These are phyloP conservation scores for Tetropium fuscum DNA, from an alignment of 2,888 invertebrate genomes.

Conservation along the genomic window DNA sequence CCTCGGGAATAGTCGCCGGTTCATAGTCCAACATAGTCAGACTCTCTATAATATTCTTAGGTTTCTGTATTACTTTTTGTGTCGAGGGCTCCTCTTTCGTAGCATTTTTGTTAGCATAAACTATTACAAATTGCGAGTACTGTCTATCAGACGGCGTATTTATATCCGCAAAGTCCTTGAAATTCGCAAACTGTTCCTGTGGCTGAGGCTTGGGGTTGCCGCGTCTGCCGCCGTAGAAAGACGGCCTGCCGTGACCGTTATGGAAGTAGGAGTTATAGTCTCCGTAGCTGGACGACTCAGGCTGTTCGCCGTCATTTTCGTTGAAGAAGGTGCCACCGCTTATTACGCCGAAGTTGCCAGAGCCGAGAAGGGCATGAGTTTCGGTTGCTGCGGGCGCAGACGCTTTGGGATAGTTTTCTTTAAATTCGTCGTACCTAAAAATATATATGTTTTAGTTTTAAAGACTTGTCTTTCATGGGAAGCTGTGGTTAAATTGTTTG, in stretches of 20 bases:
- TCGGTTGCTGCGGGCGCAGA: slow-evolving; percentile 17
- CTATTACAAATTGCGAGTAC: slow-evolving; percentile 86
- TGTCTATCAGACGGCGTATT: slow-evolving; percentile 85
- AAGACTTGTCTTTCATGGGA: too few species aligned
- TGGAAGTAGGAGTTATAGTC: slow-evolving; percentile 71
- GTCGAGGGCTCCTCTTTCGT: slow-evolving; percentile 67
- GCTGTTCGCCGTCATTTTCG: slow-evolving; percentile 74
- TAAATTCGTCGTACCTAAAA: slow-evolving; percentile 63
- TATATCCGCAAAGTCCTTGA: slow-evolving; percentile 91
- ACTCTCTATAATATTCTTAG: slow-evolving; percentile 86
- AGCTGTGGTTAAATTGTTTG: not conserved
- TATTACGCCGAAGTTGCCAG: slow-evolving; percentile 89
- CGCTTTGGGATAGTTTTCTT: slow-evolving; percentile 42
- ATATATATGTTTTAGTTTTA: too few species aligned
- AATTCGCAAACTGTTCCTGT: slow-evolving; percentile 89
- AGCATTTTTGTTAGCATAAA: slow-evolving; percentile 83
- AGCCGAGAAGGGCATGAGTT: slow-evolving; percentile 71
- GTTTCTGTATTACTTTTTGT: slow-evolving; percentile 50
- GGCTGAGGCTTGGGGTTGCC: slow-evolving; percentile 76
- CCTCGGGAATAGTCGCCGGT: slow-evolving; percentile 39
- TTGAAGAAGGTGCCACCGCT: slow-evolving; percentile 88
- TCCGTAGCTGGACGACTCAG: slow-evolving; percentile 70
- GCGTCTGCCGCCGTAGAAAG: slow-evolving; percentile 68
- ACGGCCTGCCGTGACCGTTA: slow-evolving; percentile 80
- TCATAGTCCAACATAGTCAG: slow-evolving; percentile 79